Evolutionary conservation across 2,888 invertebrate genomes (phyloP).

Genomic region (Aporophyla lueneburgensis): DNA sequence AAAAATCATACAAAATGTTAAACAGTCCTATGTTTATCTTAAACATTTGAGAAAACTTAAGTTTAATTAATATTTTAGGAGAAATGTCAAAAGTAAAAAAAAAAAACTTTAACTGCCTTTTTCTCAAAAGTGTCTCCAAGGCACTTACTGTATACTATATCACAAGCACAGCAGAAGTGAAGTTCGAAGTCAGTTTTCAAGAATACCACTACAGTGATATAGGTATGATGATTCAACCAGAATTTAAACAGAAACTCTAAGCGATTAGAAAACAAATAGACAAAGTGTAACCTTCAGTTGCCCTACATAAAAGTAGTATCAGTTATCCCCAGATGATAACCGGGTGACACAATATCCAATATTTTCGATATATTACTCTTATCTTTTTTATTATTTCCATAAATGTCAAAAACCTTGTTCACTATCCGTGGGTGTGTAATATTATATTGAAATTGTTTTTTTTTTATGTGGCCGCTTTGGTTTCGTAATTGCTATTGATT

Average conservation of each 20-base stretch:
- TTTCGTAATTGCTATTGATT: conserved; percentile 3
- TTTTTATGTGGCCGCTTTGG: neutral
- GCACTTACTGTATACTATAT: too few relatives aligned
- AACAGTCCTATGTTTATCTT: too few relatives aligned
- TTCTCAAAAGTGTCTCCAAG: too few relatives aligned
- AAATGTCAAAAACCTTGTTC: conserved; percentile 38
- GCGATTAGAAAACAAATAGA: conserved; percentile 10
- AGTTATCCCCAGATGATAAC: conserved; percentile 4
- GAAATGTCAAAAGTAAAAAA: too few relatives aligned
- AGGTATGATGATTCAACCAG: too few relatives aligned
- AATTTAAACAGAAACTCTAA: neutral
- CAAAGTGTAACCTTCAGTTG: neutral
- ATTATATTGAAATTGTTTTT: conserved; percentile 26
- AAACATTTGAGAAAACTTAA: too few relatives aligned
- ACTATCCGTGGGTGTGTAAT: conserved; percentile 23
- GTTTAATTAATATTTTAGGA: too few relatives aligned
- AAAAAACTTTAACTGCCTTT: too few relatives aligned
- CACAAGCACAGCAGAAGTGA: too few relatives aligned
- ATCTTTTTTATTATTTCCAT: conserved; percentile 47
- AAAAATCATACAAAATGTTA: too few relatives aligned
- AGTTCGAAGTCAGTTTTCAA: too few relatives aligned
- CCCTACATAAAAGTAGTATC: conserved; percentile 2
- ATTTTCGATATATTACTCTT: conserved; percentile 22
- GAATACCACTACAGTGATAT: too few relatives aligned
- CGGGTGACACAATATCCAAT: conserved; percentile 37